A percentile compares a stretch with the other conserved stretches of the same genome.
Evolutionary conservation across 2,797 vertebrate genomes (phyloP).

Genomic region (Notolabrus celidotus): DNA sequence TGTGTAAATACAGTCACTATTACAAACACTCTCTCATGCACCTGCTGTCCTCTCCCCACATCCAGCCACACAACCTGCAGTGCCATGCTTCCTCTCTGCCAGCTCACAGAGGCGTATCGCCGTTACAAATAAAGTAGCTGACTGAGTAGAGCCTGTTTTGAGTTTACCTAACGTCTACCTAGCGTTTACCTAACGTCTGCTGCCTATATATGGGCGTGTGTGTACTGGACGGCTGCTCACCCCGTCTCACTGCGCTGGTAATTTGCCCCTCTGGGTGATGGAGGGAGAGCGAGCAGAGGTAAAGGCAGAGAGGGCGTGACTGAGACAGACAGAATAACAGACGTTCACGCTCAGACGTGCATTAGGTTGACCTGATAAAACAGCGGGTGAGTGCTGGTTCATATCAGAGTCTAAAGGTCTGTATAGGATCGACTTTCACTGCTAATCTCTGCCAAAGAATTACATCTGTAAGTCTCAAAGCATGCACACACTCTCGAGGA

Average conservation of each 20-base stretch:
- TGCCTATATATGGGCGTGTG: constrained; percentile 84
- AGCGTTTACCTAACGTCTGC: constrained; percentile 87
- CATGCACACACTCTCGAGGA: constrained; percentile 5
- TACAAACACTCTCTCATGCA: constrained; percentile 51
- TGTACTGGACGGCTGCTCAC: constrained; percentile 42
- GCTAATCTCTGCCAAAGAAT: constrained; percentile 39
- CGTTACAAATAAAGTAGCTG: constrained; percentile 78
- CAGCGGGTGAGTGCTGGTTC: constrained; percentile 50
- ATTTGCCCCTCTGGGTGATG: constrained; percentile 60
- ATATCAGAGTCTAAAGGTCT: constrained; percentile 61
- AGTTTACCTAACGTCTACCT: constrained; percentile 88
- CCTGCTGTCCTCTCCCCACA: constrained; percentile 62
- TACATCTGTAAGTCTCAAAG: constrained; percentile 31
- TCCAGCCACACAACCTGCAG: constrained; percentile 48
- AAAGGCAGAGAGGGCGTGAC: constrained; percentile 32
- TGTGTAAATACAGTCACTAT: constrained; percentile 52
- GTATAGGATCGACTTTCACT: constrained; percentile 38
- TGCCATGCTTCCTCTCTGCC: constrained; percentile 50
- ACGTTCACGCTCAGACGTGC: constrained; percentile 13
- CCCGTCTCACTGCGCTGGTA: constrained; percentile 44
- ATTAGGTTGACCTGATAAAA: constrained; percentile 59
- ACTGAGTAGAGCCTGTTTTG: constrained; percentile 76
- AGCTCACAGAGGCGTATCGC: constrained; percentile 75
- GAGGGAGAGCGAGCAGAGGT: constrained; percentile 27
- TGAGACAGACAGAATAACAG: constrained; percentile 54